Percentiles rank a stretch among this genome's conserved stretches.
phyloP scores from a whole-genome alignment of 2,797 vertebrate genomes.

The Gorsachius magnificus region DNA sequence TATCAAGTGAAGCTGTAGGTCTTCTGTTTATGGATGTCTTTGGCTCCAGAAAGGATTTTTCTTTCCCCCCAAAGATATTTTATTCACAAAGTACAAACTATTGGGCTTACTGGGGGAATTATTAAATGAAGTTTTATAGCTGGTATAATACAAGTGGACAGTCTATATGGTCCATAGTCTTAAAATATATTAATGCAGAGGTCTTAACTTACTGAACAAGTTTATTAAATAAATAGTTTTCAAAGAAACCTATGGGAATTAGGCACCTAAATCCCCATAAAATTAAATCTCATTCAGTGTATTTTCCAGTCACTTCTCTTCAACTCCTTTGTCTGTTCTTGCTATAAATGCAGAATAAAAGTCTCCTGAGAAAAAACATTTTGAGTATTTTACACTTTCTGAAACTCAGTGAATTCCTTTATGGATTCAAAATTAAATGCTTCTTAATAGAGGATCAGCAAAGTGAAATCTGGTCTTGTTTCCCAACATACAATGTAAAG shows the following conservation, averaged over 20 bases:
- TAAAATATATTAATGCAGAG: not conserved
- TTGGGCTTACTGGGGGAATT: not conserved
- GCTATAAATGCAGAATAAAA: not conserved
- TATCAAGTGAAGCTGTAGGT: not conserved
- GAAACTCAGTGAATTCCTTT: not conserved
- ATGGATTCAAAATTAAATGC: not conserved
- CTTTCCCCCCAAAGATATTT: not conserved
- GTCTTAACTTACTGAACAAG: not conserved
- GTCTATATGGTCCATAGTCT: not conserved
- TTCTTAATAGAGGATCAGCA: not conserved
- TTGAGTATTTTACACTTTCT: not conserved
- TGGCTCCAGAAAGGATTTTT: not conserved
- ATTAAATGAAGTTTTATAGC: not conserved
- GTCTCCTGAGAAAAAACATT: not conserved
- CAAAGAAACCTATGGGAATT: not conserved
- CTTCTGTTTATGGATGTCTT: not conserved
- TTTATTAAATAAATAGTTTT: constrained; percentile 15
- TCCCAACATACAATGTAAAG: not conserved
- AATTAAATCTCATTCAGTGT: not conserved
- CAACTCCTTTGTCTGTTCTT: not conserved
- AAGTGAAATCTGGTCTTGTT: not conserved
- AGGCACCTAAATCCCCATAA: not conserved
- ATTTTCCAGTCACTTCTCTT: not conserved
- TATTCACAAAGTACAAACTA: not conserved
- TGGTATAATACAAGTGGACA: not conserved